Evolutionary conservation across 2,888 invertebrate species (phyloP), one percentile per base, ranked within the genome.

Genomic region (Lypha dubia): DNA sequence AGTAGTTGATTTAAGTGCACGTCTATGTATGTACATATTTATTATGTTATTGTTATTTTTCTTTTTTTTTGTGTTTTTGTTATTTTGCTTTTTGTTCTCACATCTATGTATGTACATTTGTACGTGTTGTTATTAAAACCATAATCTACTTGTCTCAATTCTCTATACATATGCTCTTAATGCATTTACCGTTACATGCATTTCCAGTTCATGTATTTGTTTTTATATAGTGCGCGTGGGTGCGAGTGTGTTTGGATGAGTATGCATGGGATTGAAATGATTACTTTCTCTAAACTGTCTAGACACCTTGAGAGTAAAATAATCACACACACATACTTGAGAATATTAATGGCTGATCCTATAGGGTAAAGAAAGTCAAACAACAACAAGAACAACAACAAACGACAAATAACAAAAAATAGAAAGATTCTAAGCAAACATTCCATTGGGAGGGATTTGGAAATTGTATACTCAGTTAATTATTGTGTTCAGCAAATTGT

Each of bases 271-370:
- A 51, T 22, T 60, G 51, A 20, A 77, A 24, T 67, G 73, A 81
- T 84, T 84, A 84, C 68, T 81, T 84, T 84, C 81, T 81, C 56
- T 81, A 84, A 84, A 84, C 81, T 84, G 84, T 84, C 84, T 84
- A 84, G 84, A 84, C 84, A 84, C 84, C 84, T 84, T 81, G 81
- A 53, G 44, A 62, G 22, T 65, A 51, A 56, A 56, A 75, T 44
- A 44, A 9, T 28, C 28, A 17, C 28, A 46, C 28, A 17, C 28
- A 46, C 28, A n/a, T 44, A 63, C 70, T 44, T 28, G 46, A 22
- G 7, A 20, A 32, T 32, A 44, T 22, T 49, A 49, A 62, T 44
- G 41, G 13, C 60, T 62, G 77, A 77, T 77, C 60, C 60, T 62
- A 44, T 2, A 28, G 28, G 22, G 32, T 15, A 11, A 24, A 56